Conservation (phyloP, 1,140 invertebrate genomes). For the Chironomus striatipennis region DNA sequence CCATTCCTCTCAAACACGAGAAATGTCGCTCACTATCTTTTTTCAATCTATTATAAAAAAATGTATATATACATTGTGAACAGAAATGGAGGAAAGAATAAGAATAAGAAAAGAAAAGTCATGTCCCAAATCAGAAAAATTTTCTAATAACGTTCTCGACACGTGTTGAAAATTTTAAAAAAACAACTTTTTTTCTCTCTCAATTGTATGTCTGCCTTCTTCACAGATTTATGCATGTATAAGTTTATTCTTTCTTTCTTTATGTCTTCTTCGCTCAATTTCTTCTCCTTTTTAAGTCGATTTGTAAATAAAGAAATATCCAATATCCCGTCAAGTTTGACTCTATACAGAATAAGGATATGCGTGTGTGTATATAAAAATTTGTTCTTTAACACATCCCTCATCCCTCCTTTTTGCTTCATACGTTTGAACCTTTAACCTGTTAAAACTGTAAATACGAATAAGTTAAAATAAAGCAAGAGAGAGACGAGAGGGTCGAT, state of each 20-base stretch:
- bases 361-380: neutral
- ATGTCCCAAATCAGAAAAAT: constrained; percentile 3
- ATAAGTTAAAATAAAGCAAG: no score
- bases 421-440: constrained; percentile 3
- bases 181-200: neutral
- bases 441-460: neutral
- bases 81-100: neutral
- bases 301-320: neutral
- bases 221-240: no score
- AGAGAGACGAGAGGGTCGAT: neutral
- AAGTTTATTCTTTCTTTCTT: neutral
- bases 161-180: constrained; percentile 12
- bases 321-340: neutral
- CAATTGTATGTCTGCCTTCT: neutral
- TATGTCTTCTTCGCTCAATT: neutral
- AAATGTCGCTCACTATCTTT: no score
- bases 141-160: constrained; percentile 1
- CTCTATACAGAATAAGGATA: neutral
- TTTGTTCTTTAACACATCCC: neutral
- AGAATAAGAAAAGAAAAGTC: neutral
- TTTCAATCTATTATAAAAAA: no score
- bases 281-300: neutral
- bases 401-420: neutral
- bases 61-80: no score
- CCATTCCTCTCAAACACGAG: neutral